Conservation (phyloP, 2,888 invertebrate genomes). For the Archips crataeganus region DNA sequence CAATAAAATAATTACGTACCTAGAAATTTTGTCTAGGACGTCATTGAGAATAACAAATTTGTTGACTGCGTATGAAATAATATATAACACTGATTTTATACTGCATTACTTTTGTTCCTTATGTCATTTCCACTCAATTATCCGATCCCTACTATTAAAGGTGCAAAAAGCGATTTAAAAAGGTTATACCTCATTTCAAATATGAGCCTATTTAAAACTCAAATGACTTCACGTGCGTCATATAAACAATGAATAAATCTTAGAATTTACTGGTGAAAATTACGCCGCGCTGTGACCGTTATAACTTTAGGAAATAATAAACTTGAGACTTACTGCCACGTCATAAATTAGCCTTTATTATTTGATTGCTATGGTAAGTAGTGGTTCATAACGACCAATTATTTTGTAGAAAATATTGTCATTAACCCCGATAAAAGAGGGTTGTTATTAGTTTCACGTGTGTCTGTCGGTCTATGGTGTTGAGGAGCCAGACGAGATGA, state of each 20-base stretch:
- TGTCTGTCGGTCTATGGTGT: too few relatives aligned
- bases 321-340: constrained; percentile 44
- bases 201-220: not conserved
- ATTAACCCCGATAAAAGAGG: not conserved
- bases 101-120: too few relatives aligned
- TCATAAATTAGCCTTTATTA: constrained; percentile 44
- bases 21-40: too few relatives aligned
- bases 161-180: too few relatives aligned
- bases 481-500: too few relatives aligned
- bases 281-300: constrained; percentile 16
- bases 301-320: constrained; percentile 46
- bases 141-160: too few relatives aligned
- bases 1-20: too few relatives aligned
- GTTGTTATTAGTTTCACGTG: not conserved
- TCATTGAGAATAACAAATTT: too few relatives aligned
- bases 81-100: too few relatives aligned
- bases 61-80: too few relatives aligned
- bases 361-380: constrained; percentile 9
- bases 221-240: not conserved
- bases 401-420: not conserved
- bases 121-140: too few relatives aligned
- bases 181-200: not conserved
- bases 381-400: constrained; percentile 13
- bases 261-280: not conserved
- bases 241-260: not conserved